These are phyloP conservation scores for Symphodus melops DNA, from an alignment of 2,113 vertebrate species.

Conservation along the genomic window DNA sequence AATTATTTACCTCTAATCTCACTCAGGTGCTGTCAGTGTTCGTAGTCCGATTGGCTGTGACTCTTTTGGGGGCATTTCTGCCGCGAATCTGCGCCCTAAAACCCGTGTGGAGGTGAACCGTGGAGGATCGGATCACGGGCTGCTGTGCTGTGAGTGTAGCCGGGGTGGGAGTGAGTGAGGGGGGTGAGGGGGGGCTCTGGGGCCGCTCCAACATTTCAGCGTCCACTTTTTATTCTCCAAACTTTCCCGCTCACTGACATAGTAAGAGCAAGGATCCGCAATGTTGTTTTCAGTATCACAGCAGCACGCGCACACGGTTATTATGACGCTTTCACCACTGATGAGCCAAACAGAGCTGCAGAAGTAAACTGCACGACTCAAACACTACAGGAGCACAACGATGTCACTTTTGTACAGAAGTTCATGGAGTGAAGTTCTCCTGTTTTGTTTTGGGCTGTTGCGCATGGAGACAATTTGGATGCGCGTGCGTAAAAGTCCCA, in stretches of 20 bases:
- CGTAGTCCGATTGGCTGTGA: constrained; percentile 42
- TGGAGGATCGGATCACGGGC: constrained; percentile 41
- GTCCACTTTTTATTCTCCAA: constrained; percentile 23
- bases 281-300: background rate
- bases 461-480: constrained; percentile 44
- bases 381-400: background rate
- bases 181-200: constrained; percentile 38
- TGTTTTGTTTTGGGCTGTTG: constrained; percentile 29
- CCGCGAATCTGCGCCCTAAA: constrained; percentile 20
- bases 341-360: background rate
- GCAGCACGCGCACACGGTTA: background rate
- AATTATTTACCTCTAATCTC: constrained; percentile 60
- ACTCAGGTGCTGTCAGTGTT: constrained; percentile 55
- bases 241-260: constrained; percentile 1
- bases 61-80: constrained; percentile 61
- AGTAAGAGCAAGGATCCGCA: background rate
- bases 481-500: constrained; percentile 23
- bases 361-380: background rate
- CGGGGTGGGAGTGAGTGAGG: background rate
- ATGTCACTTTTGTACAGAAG: background rate
- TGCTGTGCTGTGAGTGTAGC: constrained; percentile 43
- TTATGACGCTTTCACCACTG: background rate
- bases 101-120: constrained; percentile 32
- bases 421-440: background rate
- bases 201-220: constrained; percentile 43